A percentile compares a stretch with the other conserved stretches of the same genome.
These are phyloP conservation scores for Leucophenga maculata DNA, from an alignment of 2,888 invertebrate species.

Conservation along the genomic window DNA sequence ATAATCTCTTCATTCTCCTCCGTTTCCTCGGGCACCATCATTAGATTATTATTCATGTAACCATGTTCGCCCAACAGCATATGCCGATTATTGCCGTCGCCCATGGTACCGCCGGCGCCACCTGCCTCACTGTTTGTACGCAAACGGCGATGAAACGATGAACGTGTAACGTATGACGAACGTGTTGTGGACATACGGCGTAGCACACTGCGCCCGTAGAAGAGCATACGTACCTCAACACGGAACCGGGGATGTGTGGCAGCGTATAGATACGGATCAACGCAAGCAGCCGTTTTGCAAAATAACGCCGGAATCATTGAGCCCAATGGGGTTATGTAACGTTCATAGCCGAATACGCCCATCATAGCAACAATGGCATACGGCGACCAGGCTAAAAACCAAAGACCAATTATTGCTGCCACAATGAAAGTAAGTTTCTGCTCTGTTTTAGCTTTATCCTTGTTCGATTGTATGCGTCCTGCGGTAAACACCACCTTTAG, in stretches of 20 bases:
- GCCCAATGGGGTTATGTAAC: conserved; percentile 78
- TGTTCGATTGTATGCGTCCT: conserved; percentile 74
- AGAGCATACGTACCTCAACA: conserved; percentile 73
- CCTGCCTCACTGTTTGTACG: conserved; percentile 45
- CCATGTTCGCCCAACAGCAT: conserved; percentile 28
- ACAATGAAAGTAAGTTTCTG: conserved; percentile 80
- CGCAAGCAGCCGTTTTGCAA: conserved; percentile 86
- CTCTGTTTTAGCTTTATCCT: conserved; percentile 81
- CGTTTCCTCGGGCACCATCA: conserved; percentile 60
- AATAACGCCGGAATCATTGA: conserved; percentile 86
- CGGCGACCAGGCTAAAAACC: conserved; percentile 88
- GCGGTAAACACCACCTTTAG: conserved; percentile 77
- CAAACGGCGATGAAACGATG: conserved; percentile 56
- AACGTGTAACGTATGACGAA: conserved; percentile 62
- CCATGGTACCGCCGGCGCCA: neutral
- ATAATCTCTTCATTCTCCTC: conserved; percentile 60
- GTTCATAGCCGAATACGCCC: conserved; percentile 79
- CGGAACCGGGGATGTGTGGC: conserved; percentile 85
- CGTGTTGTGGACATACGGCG: conserved; percentile 62
- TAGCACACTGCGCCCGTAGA: conserved; percentile 56
- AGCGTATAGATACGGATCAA: conserved; percentile 86
- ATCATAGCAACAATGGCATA: conserved; percentile 84
- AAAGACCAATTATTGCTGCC: conserved; percentile 80
- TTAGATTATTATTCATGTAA: conserved; percentile 56
- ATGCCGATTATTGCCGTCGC: conserved; percentile 40